Conservation (phyloP, 2,113 vertebrate species). For the Corydoras sp. region DNA sequence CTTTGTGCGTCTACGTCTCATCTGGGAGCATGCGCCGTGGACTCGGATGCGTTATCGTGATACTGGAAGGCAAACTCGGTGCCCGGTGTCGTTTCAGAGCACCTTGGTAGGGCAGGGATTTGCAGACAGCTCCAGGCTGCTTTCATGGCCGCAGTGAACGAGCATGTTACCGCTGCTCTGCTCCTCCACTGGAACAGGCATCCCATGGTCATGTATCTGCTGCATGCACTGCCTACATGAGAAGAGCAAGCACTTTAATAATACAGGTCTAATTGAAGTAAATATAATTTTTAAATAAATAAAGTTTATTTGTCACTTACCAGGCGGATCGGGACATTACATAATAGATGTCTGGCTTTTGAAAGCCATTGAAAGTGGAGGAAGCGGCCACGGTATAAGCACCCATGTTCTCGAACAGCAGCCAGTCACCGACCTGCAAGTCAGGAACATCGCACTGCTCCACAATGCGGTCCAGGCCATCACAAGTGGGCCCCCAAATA, state of each 20-base stretch:
- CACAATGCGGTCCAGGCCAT: constrained; percentile 89
- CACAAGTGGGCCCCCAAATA: constrained; percentile 95
- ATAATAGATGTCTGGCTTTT: constrained; percentile 84
- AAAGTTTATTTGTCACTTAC: constrained; percentile 61
- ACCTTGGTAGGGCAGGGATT: constrained; percentile 75
- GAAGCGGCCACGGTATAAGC: constrained; percentile 92
- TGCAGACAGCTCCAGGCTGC: constrained; percentile 70
- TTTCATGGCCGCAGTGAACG: constrained; percentile 80
- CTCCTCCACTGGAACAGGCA: constrained; percentile 66
- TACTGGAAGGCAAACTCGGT: too few relatives aligned
- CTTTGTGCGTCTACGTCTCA: constrained; percentile 7
- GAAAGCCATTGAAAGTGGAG: constrained; percentile 97
- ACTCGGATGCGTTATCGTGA: too few relatives aligned
- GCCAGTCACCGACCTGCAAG: constrained; percentile 89
- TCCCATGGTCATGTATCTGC: constrained; percentile 69
- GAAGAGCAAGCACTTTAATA: background rate
- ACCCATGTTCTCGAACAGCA: constrained; percentile 96
- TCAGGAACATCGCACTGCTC: constrained; percentile 84
- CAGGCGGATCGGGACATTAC: constrained; percentile 84
- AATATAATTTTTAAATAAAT: too few relatives aligned
- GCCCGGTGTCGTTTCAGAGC: constrained; percentile 52
- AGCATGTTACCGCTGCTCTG: constrained; percentile 64
- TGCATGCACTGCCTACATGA: constrained; percentile 81
- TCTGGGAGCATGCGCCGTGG: too few relatives aligned
- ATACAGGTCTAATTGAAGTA: constrained; percentile 15